phyloP scores from a whole-genome alignment of 2,113 vertebrate species.

The Macrotus californicus region DNA sequence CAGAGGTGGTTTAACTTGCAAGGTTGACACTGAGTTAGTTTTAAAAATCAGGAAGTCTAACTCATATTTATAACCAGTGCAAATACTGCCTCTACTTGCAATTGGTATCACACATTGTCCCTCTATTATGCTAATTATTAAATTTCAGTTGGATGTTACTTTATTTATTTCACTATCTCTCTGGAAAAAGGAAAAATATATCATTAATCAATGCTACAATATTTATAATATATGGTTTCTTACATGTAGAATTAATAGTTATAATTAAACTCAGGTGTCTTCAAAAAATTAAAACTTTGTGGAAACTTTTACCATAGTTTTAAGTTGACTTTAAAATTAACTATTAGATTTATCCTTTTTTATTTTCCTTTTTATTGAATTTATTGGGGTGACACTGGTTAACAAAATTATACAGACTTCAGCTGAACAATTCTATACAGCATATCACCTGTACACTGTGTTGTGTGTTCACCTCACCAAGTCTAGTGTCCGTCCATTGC shows the following conservation, averaged over 20 bases:
- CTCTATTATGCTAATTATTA: not conserved
- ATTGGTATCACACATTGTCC: not conserved
- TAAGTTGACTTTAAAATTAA: not conserved
- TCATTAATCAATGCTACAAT: not conserved
- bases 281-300: not conserved
- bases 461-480: too few species aligned
- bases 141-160: too few species aligned
- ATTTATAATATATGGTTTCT: not conserved
- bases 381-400: too few species aligned
- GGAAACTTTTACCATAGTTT: not conserved
- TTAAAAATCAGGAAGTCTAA: not conserved
- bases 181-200: not conserved
- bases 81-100: not conserved
- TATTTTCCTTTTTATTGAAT: too few species aligned
- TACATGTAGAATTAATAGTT: not conserved
- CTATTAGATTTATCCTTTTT: not conserved
- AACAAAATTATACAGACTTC: too few species aligned
- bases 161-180: not conserved
- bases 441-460: too few species aligned
- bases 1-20: too few species aligned
- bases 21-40: not conserved
- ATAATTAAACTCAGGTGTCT: not conserved
- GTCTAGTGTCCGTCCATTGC: too few species aligned
- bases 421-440: too few species aligned
- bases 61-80: not conserved